phyloP scores from a whole-genome alignment of 2,113 vertebrate species.

The Emydura subglobosa region DNA sequence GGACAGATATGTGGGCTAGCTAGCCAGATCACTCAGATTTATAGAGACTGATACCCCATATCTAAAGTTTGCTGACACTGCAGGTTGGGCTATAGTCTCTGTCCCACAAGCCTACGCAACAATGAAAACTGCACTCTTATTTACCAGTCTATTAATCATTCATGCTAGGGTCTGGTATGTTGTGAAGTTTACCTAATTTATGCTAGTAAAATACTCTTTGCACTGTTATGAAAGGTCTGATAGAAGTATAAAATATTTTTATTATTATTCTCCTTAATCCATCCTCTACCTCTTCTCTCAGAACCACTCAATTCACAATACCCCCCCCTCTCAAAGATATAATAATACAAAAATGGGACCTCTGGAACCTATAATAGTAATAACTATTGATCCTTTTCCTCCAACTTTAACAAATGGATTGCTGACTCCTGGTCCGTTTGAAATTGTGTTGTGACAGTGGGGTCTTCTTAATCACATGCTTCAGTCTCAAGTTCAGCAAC shows the following conservation, averaged over 20 bases:
- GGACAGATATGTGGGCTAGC: not conserved
- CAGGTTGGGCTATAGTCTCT: not conserved
- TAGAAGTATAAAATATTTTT: not conserved
- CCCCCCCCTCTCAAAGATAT: not conserved
- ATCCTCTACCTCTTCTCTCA: not conserved
- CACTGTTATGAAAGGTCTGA: not conserved
- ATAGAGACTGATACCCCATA: not conserved
- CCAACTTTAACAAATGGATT: not conserved
- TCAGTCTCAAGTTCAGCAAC: not conserved
- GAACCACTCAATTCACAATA: not conserved
- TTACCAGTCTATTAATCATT: not conserved
- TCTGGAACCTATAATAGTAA: not conserved
- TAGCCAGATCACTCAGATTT: not conserved
- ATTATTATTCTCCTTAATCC: not conserved
- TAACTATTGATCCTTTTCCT: not conserved
- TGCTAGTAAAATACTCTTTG: rapidly evolving
- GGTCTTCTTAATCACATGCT: not conserved
- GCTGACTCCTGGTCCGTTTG: not conserved
- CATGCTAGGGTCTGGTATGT: not conserved
- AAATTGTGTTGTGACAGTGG: not conserved
- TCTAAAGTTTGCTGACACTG: not conserved
- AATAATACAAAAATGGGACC: not conserved
- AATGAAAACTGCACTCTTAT: not conserved
- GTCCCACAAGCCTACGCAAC: not conserved
- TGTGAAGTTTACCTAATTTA: not conserved